Evolutionary conservation across 2,113 vertebrate genomes (phyloP).

Genomic region (Syngnathus floridae): DNA sequence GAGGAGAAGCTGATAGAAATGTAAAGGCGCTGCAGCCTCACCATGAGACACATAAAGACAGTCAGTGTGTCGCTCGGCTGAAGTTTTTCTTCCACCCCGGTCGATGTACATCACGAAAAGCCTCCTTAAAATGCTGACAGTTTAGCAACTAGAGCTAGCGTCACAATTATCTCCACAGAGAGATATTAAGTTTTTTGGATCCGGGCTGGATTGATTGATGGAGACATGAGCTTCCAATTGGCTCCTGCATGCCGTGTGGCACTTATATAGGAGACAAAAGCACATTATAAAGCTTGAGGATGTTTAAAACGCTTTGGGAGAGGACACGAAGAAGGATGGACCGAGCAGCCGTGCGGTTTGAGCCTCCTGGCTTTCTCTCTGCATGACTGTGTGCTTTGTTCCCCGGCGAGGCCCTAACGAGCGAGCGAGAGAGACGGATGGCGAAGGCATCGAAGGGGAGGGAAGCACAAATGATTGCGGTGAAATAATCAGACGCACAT

Average conservation of each 20-base stretch:
- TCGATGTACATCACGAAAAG: slow-evolving; percentile 25
- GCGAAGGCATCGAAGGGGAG: slow-evolving; percentile 29
- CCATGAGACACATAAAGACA: slow-evolving; percentile 28
- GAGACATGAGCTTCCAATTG: slow-evolving; percentile 46
- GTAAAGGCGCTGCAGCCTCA: slow-evolving; percentile 23
- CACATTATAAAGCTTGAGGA: slow-evolving; percentile 33
- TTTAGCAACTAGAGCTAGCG: slow-evolving; percentile 8
- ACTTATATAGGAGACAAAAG: slow-evolving; percentile 22
- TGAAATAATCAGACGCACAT: slow-evolving; percentile 64
- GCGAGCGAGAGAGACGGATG: slow-evolving; percentile 44
- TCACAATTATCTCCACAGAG: slow-evolving; percentile 46
- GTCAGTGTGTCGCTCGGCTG: slow-evolving; percentile 3
- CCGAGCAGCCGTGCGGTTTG: slow-evolving; percentile 16
- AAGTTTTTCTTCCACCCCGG: slow-evolving; percentile 32
- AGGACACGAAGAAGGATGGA: slow-evolving; percentile 25
- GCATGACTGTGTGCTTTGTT: slow-evolving; percentile 65
- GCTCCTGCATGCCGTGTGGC: slow-evolving; percentile 37
- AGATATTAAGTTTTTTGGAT: slow-evolving; percentile 45
- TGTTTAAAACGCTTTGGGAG: slow-evolving; percentile 33
- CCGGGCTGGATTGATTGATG: slow-evolving; percentile 29
- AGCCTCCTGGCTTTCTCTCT: slow-evolving; percentile 53
- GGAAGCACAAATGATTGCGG: slow-evolving; percentile 54
- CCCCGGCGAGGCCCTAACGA: slow-evolving; percentile 41
- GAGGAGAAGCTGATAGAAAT: slow-evolving; percentile 27
- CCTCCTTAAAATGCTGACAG: neutral